Percentiles rank a stretch among this genome's conserved stretches.
phyloP scores from a whole-genome alignment of 2,888 invertebrate species.

The Trissolcus brochymenae region DNA sequence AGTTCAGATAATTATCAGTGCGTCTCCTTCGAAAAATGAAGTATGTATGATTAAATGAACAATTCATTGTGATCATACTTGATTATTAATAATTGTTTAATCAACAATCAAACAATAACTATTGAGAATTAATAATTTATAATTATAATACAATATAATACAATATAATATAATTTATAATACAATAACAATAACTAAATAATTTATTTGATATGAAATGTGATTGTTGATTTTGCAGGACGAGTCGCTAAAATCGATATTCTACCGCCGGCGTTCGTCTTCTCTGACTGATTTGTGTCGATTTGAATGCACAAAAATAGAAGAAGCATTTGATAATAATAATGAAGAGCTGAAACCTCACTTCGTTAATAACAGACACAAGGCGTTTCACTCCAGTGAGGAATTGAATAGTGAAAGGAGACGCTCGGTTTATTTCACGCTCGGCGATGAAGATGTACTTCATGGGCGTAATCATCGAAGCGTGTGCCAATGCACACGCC shows the following conservation, averaged over 20 bases:
- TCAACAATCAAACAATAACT: too few species aligned
- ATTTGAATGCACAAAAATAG: conserved; percentile 57
- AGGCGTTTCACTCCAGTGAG: conserved; percentile 52
- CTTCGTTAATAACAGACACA: conserved; percentile 46
- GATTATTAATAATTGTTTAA: background rate
- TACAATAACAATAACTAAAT: too few species aligned
- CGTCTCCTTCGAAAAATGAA: conserved; percentile 59
- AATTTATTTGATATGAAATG: too few species aligned
- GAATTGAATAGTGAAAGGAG: conserved; percentile 54
- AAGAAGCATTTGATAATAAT: conserved; percentile 57
- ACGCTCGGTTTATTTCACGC: conserved; percentile 68
- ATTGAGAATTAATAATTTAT: too few species aligned
- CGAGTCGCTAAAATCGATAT: conserved; percentile 19
- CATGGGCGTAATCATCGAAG: conserved; percentile 45
- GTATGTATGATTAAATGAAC: conserved; percentile 26
- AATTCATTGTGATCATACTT: conserved; percentile 2
- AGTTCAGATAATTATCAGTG: conserved; percentile 70
- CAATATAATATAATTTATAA: too few species aligned
- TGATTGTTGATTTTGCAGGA: conserved; percentile 27
- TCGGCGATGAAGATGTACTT: conserved; percentile 68
- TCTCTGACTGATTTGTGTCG: conserved; percentile 56
- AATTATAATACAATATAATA: too few species aligned
- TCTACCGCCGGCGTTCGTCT: conserved; percentile 43
- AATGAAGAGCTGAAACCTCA: too few species aligned
- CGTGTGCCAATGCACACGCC: conserved; percentile 45